Conservation (phyloP, 2,797 vertebrate genomes). For the Morelia viridis region DNA sequence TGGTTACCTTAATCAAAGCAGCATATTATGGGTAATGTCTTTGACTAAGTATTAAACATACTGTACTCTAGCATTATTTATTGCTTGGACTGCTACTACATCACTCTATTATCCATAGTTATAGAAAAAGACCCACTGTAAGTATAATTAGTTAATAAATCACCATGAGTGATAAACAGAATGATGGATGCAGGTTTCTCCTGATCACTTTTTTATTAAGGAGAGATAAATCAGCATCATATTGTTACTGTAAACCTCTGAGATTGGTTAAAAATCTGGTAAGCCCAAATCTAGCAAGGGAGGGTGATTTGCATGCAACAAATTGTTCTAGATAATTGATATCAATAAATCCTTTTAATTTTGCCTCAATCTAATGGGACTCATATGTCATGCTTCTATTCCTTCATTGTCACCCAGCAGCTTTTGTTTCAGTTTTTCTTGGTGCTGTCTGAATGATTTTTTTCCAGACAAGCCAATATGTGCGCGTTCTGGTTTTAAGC, state of each 20-base stretch:
- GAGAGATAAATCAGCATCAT: constrained; percentile 80
- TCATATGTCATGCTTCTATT: constrained; percentile 61
- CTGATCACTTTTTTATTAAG: constrained; percentile 85
- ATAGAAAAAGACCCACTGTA: constrained; percentile 71
- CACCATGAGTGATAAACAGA: constrained; percentile 79
- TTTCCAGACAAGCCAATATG: background rate
- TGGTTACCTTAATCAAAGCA: constrained; percentile 69
- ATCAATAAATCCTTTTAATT: constrained; percentile 78
- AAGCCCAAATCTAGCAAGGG: constrained; percentile 57
- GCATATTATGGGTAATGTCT: constrained; percentile 63
- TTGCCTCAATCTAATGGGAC: constrained; percentile 55
- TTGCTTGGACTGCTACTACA: constrained; percentile 62
- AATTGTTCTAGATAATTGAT: constrained; percentile 77
- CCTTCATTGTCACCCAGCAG: constrained; percentile 39
- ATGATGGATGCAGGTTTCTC: constrained; percentile 81
- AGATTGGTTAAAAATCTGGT: constrained; percentile 74
- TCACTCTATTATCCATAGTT: constrained; percentile 64
- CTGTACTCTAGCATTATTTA: constrained; percentile 60
- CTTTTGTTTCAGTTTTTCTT: constrained; percentile 1
- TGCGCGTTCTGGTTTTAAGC: background rate
- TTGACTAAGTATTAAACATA: constrained; percentile 61
- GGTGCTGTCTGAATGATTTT: background rate
- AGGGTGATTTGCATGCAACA: constrained; percentile 77
- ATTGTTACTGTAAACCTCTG: constrained; percentile 82
- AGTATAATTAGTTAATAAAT: constrained; percentile 83